phyloP scores from a whole-genome alignment of 2,113 vertebrate genomes.

The Cheilinus undulatus region DNA sequence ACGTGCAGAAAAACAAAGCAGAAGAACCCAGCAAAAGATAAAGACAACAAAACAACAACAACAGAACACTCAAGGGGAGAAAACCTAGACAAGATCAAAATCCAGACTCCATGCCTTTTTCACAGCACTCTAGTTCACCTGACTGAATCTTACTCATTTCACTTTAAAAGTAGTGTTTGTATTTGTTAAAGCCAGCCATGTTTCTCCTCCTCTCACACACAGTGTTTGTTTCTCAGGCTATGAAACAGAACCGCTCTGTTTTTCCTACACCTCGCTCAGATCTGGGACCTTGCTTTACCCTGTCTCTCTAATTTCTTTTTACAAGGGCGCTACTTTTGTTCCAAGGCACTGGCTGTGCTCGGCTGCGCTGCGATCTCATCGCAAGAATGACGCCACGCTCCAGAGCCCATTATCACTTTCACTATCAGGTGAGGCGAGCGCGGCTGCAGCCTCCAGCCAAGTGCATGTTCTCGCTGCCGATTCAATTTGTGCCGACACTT shows the following conservation, averaged over 20 bases:
- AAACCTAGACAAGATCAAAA: too few relatives aligned
- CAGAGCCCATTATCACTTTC: slow-evolving; percentile 55
- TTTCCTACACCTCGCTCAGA: slow-evolving; percentile 43
- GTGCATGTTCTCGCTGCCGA: slow-evolving; percentile 56
- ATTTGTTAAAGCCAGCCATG: neutral
- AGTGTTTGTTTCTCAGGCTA: slow-evolving; percentile 56
- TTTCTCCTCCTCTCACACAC: slow-evolving; percentile 11
- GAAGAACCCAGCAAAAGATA: too few relatives aligned
- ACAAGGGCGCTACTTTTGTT: slow-evolving; percentile 61
- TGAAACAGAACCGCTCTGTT: slow-evolving; percentile 62
- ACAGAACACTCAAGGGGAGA: too few relatives aligned
- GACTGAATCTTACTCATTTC: slow-evolving; percentile 34
- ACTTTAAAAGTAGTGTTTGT: slow-evolving; percentile 39
- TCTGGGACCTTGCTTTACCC: slow-evolving; percentile 47
- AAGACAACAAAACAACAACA: too few relatives aligned
- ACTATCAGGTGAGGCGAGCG: slow-evolving; percentile 55
- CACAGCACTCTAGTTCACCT: slow-evolving; percentile 19
- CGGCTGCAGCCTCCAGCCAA: slow-evolving; percentile 39
- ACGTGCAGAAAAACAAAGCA: too few relatives aligned
- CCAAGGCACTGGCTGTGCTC: slow-evolving; percentile 22
- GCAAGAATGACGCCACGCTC: slow-evolving; percentile 40
- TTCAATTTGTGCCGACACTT: slow-evolving; percentile 66
- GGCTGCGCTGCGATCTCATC: slow-evolving; percentile 26
- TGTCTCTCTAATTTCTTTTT: slow-evolving; percentile 53
- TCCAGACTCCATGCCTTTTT: too few relatives aligned